Base-by-base conservation (phyloP, 2,888 invertebrate species). In the Blera fallax region DNA sequence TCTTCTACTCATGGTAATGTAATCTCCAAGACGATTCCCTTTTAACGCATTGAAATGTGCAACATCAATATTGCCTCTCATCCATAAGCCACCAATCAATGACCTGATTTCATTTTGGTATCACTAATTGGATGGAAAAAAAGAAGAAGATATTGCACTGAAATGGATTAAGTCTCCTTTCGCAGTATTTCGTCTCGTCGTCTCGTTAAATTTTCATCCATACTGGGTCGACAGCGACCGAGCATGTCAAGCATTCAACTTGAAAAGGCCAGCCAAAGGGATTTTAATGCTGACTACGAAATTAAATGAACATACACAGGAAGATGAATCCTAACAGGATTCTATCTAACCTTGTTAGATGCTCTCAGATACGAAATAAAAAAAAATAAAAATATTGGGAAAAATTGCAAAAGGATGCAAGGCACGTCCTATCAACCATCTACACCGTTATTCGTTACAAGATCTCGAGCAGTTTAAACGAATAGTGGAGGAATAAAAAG, bases 271-370 rank as follows among this genome's bases (percentile, higher is more conserved):
- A 37, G n/a, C 37, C 11, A 37, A 3, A 37, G 18, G 50, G 52
- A 67, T 65, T 50, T 52, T 48, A 52, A 52, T 67, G 52, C 52
- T 52, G 67, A 67, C 67, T 67, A 24, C 24, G 52, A 67, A 67
- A 52, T 37, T 67, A 27, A 67, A 67, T 52, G 67, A 67, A 67
- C 67, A 67, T 52, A 34, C 16, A 52, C 50, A 37, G 67, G 52
- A 67, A 67, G 37, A 67, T 34, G 52, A 52, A 67, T 48, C 24
- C 52, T 67, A 67, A 67, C 52, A 37, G 52, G 52, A 52, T 67
- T 52, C 52, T 16, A 50, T 52, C 52, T 34, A 67, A 34, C 67
- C 67, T 67, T 67, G 67, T 67, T 52, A 67, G 37, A 67, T 67
- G 14, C 29, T 37, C 37, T 37, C 37, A 37, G 37, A 37, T 11